A percentile compares a stretch with the other conserved stretches of the same genome.
These are phyloP conservation scores for Lordiphosa fenestrarum DNA, from an alignment of 2,888 invertebrate species.

Conservation along the genomic window DNA sequence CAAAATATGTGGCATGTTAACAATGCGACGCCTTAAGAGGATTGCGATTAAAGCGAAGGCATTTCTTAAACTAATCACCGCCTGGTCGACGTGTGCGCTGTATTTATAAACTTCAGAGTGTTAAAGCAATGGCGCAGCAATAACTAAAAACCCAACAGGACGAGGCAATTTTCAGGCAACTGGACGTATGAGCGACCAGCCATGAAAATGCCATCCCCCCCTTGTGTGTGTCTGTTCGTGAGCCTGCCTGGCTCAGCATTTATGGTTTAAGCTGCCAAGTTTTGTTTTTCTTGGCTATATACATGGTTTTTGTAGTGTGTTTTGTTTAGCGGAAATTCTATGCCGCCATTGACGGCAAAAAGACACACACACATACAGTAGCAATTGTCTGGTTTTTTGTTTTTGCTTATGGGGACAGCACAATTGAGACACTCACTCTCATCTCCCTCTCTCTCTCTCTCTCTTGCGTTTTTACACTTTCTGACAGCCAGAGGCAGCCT, in stretches of 20 bases:
- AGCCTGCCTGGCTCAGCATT: slow-evolving; percentile 51
- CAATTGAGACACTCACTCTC: slow-evolving; percentile 48
- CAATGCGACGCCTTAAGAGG: slow-evolving; percentile 44
- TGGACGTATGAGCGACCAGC: slow-evolving; percentile 29
- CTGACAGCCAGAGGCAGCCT: slow-evolving; percentile 34
- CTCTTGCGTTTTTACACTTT: neutral
- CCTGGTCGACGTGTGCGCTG: slow-evolving; percentile 9
- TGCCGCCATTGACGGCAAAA: slow-evolving; percentile 57
- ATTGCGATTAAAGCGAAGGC: slow-evolving; percentile 4
- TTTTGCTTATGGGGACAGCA: slow-evolving; percentile 57
- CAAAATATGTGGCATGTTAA: slow-evolving; percentile 66
- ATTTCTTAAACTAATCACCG: slow-evolving; percentile 11
- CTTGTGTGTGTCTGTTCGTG: slow-evolving; percentile 22
- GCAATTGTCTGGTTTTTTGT: slow-evolving; percentile 21
- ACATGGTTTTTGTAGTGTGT: slow-evolving; percentile 28
- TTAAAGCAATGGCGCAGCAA: slow-evolving; percentile 20
- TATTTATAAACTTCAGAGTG: slow-evolving; percentile 44
- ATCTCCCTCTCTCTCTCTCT: neutral
- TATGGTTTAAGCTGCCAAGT: slow-evolving; percentile 53
- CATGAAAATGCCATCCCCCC: slow-evolving; percentile 33
- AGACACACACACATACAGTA: slow-evolving; percentile 10
- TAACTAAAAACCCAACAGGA: slow-evolving; percentile 26
- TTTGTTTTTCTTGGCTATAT: slow-evolving; percentile 43
- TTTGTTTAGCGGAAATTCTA: slow-evolving; percentile 55
- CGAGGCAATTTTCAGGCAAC: slow-evolving; percentile 21